These are phyloP conservation scores for Macaria liturata DNA, from an alignment of 2,888 invertebrate genomes.

Conservation along the genomic window DNA sequence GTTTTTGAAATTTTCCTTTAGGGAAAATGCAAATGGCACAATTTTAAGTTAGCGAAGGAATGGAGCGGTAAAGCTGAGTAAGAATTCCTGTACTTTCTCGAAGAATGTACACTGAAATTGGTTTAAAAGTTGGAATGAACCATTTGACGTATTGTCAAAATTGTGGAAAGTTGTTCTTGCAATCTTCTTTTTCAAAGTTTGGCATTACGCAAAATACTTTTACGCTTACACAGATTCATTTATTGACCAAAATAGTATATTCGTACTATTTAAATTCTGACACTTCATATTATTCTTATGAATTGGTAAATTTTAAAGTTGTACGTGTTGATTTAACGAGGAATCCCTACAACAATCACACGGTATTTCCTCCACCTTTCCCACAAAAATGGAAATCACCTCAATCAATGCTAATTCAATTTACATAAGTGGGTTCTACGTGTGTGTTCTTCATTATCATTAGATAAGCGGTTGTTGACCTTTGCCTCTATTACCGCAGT, in stretches of 20 bases:
- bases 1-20: constrained; percentile 24
- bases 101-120: neutral
- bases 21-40: constrained; percentile 25
- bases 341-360: neutral
- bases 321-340: too few relatives aligned
- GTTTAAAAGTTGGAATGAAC: too few relatives aligned
- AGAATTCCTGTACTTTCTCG: constrained; percentile 13
- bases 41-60: constrained; percentile 18
- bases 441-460: constrained; percentile 33
- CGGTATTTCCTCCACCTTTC: constrained; percentile 5
- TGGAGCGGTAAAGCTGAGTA: constrained; percentile 7
- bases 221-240: too few relatives aligned
- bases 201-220: too few relatives aligned
- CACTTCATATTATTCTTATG: too few relatives aligned
- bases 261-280: too few relatives aligned
- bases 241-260: too few relatives aligned
- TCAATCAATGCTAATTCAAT: constrained; percentile 25
- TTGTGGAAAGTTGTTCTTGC: neutral
- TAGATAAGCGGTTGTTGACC: constrained; percentile 35
- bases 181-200: too few relatives aligned
- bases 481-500: constrained; percentile 30
- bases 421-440: constrained; percentile 31
- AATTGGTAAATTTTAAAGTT: too few relatives aligned
- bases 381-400: constrained; percentile 22
- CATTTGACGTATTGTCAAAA: too few relatives aligned